phyloP scores from a whole-genome alignment of 2,888 invertebrate genomes.

The Synergus gifuensis region DNA sequence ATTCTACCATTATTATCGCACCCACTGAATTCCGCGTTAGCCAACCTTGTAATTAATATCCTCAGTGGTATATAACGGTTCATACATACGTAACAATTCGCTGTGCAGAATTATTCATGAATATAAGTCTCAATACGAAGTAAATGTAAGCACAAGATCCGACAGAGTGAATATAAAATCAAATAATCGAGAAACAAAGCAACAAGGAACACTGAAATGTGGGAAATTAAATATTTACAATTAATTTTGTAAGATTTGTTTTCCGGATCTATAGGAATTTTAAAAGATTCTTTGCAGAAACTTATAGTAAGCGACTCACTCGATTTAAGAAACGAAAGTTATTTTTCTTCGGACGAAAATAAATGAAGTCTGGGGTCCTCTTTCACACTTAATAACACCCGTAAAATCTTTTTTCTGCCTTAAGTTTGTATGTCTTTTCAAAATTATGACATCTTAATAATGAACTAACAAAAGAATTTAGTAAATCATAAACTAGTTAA shows the following conservation, averaged over 20 bases:
- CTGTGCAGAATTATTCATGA: slow-evolving; percentile 37
- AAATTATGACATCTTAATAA: no score
- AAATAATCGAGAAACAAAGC: slow-evolving; percentile 5
- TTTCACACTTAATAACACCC: background rate
- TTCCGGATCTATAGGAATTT: background rate
- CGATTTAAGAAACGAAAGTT: slow-evolving; percentile 1
- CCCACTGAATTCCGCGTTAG: slow-evolving; percentile 57
- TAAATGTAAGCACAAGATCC: slow-evolving; percentile 17
- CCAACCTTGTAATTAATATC: slow-evolving; percentile 60
- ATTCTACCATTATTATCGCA: slow-evolving; percentile 53
- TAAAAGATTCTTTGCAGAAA: background rate
- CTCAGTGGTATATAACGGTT: slow-evolving; percentile 43
- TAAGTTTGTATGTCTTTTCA: no score
- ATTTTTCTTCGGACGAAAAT: slow-evolving; percentile 15
- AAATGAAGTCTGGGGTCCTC: background rate
- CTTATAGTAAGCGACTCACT: background rate
- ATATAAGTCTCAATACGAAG: background rate
- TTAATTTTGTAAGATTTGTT: background rate
- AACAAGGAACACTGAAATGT: background rate
- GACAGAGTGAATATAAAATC: background rate
- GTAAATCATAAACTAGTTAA: background rate
- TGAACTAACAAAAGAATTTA: no score
- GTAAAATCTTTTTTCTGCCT: background rate
- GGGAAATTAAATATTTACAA: background rate
- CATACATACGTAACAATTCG: slow-evolving; percentile 51